Evolutionary conservation across 2,888 invertebrate species (phyloP).

Genomic region (Mythimna albipuncta): DNA sequence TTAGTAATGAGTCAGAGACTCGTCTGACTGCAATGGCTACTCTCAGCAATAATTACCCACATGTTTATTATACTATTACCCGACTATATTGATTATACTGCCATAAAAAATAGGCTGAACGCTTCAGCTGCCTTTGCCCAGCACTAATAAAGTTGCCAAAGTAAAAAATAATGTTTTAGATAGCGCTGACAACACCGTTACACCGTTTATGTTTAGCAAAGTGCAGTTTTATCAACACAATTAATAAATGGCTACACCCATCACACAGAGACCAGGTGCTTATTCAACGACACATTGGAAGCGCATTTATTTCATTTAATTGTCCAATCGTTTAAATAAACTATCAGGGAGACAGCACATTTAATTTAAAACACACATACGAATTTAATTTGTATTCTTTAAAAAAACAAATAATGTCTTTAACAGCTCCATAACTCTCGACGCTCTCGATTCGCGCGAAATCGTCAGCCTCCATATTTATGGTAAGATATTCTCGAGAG

Average conservation of each 20-base stretch:
- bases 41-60: constrained; percentile 1
- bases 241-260: constrained; percentile 12
- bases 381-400: constrained; percentile 43
- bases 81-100: background rate
- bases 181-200: constrained; percentile 14
- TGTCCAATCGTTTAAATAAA: constrained; percentile 44
- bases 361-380: constrained; percentile 49
- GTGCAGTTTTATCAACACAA: constrained; percentile 25
- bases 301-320: constrained; percentile 31
- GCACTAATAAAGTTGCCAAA: constrained; percentile 28
- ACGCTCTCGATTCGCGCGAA: constrained; percentile 60
- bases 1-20: background rate
- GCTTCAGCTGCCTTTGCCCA: constrained; percentile 23
- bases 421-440: constrained; percentile 45
- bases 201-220: constrained; percentile 24
- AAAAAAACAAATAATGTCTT: constrained; percentile 42
- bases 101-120: constrained; percentile 19
- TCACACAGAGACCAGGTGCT: constrained; percentile 32
- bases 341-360: constrained; percentile 15
- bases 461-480: constrained; percentile 61
- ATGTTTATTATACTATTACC: too few relatives aligned
- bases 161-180: constrained; percentile 19
- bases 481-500: constrained; percentile 61
- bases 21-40: background rate
- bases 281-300: constrained; percentile 27